phyloP scores from a whole-genome alignment of 2,797 vertebrate species.

The Danio kyathit region DNA sequence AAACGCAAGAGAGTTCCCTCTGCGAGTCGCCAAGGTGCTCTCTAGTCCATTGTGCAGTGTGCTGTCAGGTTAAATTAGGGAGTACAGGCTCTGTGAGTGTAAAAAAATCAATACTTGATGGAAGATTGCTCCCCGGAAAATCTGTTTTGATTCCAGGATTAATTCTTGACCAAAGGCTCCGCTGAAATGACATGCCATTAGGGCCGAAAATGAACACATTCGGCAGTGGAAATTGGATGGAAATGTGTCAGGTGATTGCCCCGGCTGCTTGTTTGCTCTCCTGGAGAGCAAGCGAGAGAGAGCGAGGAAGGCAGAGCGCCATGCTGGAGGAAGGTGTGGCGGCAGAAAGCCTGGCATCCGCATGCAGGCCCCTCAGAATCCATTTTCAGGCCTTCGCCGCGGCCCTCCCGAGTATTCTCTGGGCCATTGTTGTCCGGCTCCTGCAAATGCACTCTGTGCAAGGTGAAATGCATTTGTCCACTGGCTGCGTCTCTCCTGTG shows the following conservation, averaged over 20 bases:
- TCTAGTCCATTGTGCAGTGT: constrained; percentile 97
- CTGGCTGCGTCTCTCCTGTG: constrained; percentile 86
- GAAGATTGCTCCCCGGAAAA: constrained; percentile 99
- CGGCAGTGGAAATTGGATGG: constrained; percentile 99
- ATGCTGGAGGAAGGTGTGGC: constrained; percentile 85
- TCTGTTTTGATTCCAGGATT: constrained; percentile 99
- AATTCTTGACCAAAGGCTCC: constrained; percentile 98
- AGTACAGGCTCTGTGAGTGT: constrained; percentile 99
- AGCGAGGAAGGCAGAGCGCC: constrained; percentile 55
- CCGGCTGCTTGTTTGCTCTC: constrained; percentile 90
- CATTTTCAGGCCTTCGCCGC: constrained; percentile 87
- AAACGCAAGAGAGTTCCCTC: constrained; percentile 92
- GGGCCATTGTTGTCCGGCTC: constrained; percentile 89
- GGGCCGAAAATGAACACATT: constrained; percentile 99
- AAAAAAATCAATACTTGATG: constrained; percentile 99
- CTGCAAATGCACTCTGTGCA: constrained; percentile 91
- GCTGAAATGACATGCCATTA: constrained; percentile 99
- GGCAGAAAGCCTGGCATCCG: constrained; percentile 75
- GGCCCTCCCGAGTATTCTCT: constrained; percentile 90
- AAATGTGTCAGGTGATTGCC: constrained; percentile 99
- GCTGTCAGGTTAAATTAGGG: constrained; percentile 99
- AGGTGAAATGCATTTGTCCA: constrained; percentile 91
- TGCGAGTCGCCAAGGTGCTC: constrained; percentile 96
- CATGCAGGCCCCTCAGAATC: constrained; percentile 80
- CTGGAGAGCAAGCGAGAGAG: constrained; percentile 75